Evolutionary conservation across 2,888 invertebrate species (phyloP), one percentile per base, ranked within the genome.

Genomic region (Oscheius sp.): DNA sequence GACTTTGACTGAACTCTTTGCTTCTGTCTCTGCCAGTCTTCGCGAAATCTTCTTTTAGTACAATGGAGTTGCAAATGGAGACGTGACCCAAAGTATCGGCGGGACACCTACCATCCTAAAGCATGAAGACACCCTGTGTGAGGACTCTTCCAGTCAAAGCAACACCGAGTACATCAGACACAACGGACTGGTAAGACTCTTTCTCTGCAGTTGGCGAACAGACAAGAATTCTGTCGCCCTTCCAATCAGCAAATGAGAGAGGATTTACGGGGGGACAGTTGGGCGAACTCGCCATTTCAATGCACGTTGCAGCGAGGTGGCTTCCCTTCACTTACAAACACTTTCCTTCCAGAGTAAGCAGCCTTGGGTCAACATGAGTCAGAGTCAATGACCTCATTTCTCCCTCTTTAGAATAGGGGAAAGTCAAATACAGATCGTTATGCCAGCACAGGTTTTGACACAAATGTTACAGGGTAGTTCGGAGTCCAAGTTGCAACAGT

Each of bases 401-500:
- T 42, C 42, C 3, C 42, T 42, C 42, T 42, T 7, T 42, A 42
- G 21, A 55, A n/a, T 5, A 32, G 32, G 55, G 32, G 55, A 55
- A 32, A 55, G 55, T 5, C 55, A 55, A 32, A 55, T 9, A 55
- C 5, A 55, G 5, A 60, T 51, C 55, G 55, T 10, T 29, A 9
- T 55, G 55, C 9, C 55, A 29, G 21, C 55, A 55, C 21, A 32
- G 9, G 55, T 55, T 55, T 55, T 9, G 55, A 29, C 55, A 55
- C 9, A 5, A 33, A 42, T 32, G 11, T 58, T 74, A n/a, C 51
- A 74, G 74, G 60, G 68, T 11, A 53, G 58, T 37, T 68, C 62
- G 9, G 82, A 78, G 50, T 68, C 78, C 5, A 78, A 79, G 1
- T 78, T 82, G 11, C 84, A 80, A 70, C 84, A 82, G 66, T 88